Percentiles rank a stretch among this genome's conserved stretches.
phyloP scores from a whole-genome alignment of 2,797 vertebrate species.

The Salmo trutta region DNA sequence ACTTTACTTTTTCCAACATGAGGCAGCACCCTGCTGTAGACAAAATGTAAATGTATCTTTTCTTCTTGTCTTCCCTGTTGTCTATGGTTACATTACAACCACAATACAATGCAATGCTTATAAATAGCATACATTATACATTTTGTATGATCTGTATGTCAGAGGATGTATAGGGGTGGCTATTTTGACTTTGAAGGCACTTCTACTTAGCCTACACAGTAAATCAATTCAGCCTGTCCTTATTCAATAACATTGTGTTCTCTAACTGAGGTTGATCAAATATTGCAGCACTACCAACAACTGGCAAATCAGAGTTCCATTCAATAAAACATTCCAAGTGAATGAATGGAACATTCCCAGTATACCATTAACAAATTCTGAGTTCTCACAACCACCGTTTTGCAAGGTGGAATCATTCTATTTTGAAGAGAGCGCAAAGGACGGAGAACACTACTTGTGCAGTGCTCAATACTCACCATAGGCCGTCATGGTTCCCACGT shows the following conservation, averaged over 20 bases:
- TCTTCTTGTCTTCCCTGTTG: neutral
- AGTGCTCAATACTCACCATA: constrained; percentile 83
- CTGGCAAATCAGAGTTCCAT: neutral
- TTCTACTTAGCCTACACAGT: neutral
- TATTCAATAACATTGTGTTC: neutral
- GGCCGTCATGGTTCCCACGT: constrained; percentile 97
- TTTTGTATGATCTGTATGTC: neutral
- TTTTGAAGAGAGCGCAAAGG: neutral
- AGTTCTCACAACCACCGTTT: neutral
- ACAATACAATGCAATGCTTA: neutral
- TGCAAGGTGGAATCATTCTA: neutral
- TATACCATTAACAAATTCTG: too few species aligned
- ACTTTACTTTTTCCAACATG: neutral
- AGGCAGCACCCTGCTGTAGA: neutral
- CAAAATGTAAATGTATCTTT: neutral
- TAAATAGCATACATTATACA: neutral
- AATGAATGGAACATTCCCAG: neutral
- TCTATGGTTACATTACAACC: neutral
- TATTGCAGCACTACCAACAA: neutral
- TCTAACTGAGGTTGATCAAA: neutral
- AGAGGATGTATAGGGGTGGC: neutral
- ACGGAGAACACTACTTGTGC: neutral
- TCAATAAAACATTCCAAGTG: neutral
- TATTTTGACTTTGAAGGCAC: neutral
- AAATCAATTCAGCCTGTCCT: neutral